phyloP scores from a whole-genome alignment of 2,888 invertebrate genomes.

The Dorcus parallelipipedus region DNA sequence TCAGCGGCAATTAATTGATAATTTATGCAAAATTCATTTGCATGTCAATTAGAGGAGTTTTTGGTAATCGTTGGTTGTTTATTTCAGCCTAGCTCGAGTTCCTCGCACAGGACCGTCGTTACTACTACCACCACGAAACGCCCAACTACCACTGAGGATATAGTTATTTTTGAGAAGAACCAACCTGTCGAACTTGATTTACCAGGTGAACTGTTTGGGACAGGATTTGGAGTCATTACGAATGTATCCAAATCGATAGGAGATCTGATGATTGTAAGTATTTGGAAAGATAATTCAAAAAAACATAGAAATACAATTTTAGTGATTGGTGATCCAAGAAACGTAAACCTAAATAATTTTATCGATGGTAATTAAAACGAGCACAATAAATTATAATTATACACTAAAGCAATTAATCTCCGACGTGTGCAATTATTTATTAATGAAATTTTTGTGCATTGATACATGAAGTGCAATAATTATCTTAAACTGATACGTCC shows the following conservation, averaged over 20 bases:
- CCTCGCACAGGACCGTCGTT: slow-evolving; percentile 23
- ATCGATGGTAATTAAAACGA: too few species aligned
- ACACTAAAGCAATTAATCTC: too few species aligned
- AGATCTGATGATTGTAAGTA: slow-evolving; percentile 63
- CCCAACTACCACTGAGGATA: slow-evolving; percentile 54
- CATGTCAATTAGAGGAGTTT: neutral
- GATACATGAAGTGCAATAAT: too few species aligned
- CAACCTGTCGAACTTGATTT: slow-evolving; percentile 65
- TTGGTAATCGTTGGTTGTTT: neutral
- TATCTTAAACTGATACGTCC: too few species aligned
- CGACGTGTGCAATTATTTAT: too few species aligned
- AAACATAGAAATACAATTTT: too few species aligned
- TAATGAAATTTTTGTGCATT: too few species aligned
- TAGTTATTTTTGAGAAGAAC: slow-evolving; percentile 61
- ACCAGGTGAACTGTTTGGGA: slow-evolving; percentile 63
- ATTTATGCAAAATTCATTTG: neutral
- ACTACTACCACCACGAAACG: slow-evolving; percentile 34
- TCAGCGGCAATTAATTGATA: too few species aligned
- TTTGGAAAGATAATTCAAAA: neutral
- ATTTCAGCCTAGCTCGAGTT: slow-evolving; percentile 28
- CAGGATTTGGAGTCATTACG: slow-evolving; percentile 65
- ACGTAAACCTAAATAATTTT: too few species aligned
- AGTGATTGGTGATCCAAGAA: too few species aligned
- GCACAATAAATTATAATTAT: too few species aligned
- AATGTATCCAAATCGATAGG: slow-evolving; percentile 64